These are phyloP conservation scores for cat (Felis catus) DNA, from an alignment of 2,113 vertebrate species.

Conservation along the genomic window F.catus_Fca126_mat1.0 CM031414.1:135133001-135133500, in stretches of 20 bases:
- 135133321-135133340: background rate
- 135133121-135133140: accelerated
- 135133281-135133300: accelerated
- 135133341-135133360: background rate
- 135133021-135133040: background rate
- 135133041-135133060: accelerated
- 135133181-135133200: background rate
- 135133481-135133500: slow-evolving; percentile 83
- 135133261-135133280: background rate
- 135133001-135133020: background rate
- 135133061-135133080: too few relatives aligned
- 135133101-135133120: accelerated
- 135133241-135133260: accelerated
- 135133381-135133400: slow-evolving; percentile 79
- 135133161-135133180: accelerated
- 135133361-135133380: slow-evolving; percentile 48
- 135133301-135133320: background rate
- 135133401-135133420: slow-evolving; percentile 84
- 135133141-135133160: background rate
- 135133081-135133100: background rate
- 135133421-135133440: slow-evolving; percentile 86
- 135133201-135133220: background rate
- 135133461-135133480: slow-evolving; percentile 85
- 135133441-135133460: slow-evolving; percentile 85
- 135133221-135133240: too few relatives aligned